A percentile compares a stretch with the other conserved stretches of the same genome.
These are phyloP conservation scores for Petrolisthes manimaculis DNA, from an alignment of 2,888 invertebrate genomes.

Conservation along the genomic window DNA sequence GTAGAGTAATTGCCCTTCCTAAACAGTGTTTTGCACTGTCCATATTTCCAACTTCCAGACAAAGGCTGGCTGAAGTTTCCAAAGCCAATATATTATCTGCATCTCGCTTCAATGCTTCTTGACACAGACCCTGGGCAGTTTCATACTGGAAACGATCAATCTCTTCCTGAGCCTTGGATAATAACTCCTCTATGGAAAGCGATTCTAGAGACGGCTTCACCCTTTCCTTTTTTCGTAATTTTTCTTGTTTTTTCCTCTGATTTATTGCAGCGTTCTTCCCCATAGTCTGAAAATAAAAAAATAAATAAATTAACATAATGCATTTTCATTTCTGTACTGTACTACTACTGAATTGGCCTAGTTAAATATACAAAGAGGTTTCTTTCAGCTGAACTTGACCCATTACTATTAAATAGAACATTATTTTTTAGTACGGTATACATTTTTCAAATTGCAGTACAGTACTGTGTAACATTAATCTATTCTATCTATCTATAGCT, in stretches of 20 bases:
- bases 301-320: too few relatives aligned
- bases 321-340: too few relatives aligned
- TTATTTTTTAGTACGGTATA: too few relatives aligned
- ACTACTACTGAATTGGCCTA: too few relatives aligned
- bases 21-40: slow-evolving; percentile 68
- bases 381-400: too few relatives aligned
- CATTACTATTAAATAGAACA: too few relatives aligned
- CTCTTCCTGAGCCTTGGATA: slow-evolving; percentile 69
- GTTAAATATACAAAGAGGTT: too few relatives aligned
- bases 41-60: slow-evolving; percentile 70
- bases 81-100: slow-evolving; percentile 70
- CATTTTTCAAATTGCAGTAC: too few relatives aligned
- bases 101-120: slow-evolving; percentile 70
- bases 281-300: background rate
- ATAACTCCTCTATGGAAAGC: slow-evolving; percentile 25
- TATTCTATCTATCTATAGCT: too few relatives aligned
- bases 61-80: slow-evolving; percentile 70
- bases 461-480: too few relatives aligned
- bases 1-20: slow-evolving; percentile 68
- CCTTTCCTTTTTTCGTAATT: background rate
- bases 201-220: background rate
- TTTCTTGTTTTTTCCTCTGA: background rate
- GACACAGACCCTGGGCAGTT: slow-evolving; percentile 70
- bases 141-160: slow-evolving; percentile 71
- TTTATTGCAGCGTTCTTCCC: background rate